Conservation (phyloP, 2,888 invertebrate species). For the Beris morrisii region DNA sequence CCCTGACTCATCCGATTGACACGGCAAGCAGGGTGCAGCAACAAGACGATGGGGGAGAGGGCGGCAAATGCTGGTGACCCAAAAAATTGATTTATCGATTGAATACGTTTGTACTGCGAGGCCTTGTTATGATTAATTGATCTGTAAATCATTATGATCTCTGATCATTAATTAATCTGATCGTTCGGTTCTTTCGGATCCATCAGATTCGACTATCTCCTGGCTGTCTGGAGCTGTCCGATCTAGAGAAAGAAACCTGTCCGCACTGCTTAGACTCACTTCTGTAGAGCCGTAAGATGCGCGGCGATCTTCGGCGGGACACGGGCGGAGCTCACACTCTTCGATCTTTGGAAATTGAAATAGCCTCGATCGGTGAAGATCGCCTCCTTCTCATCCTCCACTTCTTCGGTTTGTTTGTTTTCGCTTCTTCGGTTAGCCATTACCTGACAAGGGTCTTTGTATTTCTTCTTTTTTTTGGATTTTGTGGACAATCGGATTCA, state of each 20-base stretch:
- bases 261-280: conserved; percentile 16
- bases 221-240: conserved; percentile 17
- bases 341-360: neutral
- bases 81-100: conserved; percentile 34
- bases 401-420: conserved; percentile 10
- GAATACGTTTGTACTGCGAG: conserved; percentile 24
- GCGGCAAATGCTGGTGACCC: conserved; percentile 20
- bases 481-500: conserved; percentile 18
- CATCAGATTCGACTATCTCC: conserved; percentile 23
- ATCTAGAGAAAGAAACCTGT: conserved; percentile 23
- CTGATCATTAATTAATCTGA: conserved; percentile 36
- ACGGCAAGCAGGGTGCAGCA: neutral
- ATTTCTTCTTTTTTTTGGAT: neutral
- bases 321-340: neutral
- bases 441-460: conserved; percentile 33
- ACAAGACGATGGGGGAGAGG: neutral
- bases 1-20: too few species aligned
- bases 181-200: conserved; percentile 3
- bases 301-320: neutral
- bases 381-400: neutral
- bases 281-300: neutral
- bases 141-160: conserved; percentile 41
- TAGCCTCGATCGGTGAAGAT: neutral
- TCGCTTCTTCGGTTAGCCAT: conserved; percentile 28
- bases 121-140: conserved; percentile 40